Percentiles rank a stretch among this genome's conserved stretches.
phyloP scores from a whole-genome alignment of 2,888 invertebrate species.

The Rhaphigaster nebulosa region DNA sequence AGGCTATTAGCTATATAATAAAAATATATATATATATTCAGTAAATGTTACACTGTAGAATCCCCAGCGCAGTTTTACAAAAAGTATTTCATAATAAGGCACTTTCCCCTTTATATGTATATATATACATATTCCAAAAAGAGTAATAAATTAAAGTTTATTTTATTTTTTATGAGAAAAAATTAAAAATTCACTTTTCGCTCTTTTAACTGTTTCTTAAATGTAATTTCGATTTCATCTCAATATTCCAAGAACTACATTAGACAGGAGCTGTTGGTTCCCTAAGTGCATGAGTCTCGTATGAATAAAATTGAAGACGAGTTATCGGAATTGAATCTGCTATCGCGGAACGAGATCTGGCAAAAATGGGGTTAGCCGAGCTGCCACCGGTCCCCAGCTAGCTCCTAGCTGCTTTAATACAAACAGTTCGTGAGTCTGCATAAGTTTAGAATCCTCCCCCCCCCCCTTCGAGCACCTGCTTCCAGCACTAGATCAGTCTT shows the following conservation, averaged over 20 bases:
- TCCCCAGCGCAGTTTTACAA: too few relatives aligned
- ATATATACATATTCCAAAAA: too few relatives aligned
- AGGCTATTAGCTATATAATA: too few relatives aligned
- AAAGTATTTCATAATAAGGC: too few relatives aligned
- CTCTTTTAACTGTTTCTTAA: background rate
- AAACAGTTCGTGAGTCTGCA: conserved; percentile 1
- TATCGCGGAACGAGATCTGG: background rate
- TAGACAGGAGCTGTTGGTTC: background rate
- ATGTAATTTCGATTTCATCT: background rate
- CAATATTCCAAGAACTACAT: background rate
- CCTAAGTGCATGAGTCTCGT: background rate
- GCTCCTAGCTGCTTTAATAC: background rate
- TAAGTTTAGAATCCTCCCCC: background rate
- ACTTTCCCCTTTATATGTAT: too few relatives aligned
- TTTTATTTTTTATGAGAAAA: too few relatives aligned
- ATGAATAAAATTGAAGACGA: conserved; percentile 35
- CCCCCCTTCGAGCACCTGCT: background rate
- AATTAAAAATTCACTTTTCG: too few relatives aligned
- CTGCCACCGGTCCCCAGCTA: too few relatives aligned
- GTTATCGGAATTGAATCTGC: conserved; percentile 37
- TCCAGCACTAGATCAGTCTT: background rate
- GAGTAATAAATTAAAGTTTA: too few relatives aligned
- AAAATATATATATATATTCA: too few relatives aligned
- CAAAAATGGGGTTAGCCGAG: background rate
- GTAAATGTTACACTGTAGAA: too few relatives aligned